phyloP scores from a whole-genome alignment of 2,797 vertebrate genomes.

The Falco cherrug region DNA sequence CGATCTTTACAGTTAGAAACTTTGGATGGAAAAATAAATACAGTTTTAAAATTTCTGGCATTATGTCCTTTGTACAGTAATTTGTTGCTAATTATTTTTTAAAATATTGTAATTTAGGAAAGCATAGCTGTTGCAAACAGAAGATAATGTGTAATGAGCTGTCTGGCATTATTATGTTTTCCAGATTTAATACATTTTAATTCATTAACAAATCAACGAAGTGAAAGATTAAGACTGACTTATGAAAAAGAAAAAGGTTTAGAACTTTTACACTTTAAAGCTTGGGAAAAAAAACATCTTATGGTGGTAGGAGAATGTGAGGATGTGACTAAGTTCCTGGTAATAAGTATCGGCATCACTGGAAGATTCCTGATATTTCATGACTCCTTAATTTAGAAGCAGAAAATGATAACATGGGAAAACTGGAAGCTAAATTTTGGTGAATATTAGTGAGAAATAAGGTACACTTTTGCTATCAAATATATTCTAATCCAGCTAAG shows the following conservation, averaged over 20 bases:
- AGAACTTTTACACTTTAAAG: background rate
- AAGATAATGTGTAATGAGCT: background rate
- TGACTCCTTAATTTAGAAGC: background rate
- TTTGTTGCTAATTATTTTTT: background rate
- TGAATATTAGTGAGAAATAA: background rate
- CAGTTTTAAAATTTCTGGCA: background rate
- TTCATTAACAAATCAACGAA: background rate
- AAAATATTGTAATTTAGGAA: background rate
- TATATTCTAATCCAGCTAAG: background rate
- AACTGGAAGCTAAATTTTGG: background rate
- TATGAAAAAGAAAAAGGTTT: background rate
- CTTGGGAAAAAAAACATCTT: background rate
- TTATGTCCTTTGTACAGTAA: background rate
- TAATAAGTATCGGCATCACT: background rate
- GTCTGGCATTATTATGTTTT: background rate
- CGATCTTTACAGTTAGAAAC: background rate
- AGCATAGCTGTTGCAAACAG: background rate
- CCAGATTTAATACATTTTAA: background rate
- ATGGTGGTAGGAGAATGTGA: background rate
- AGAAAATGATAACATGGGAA: background rate
- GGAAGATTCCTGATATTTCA: background rate
- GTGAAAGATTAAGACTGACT: background rate
- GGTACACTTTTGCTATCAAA: background rate
- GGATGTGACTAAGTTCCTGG: background rate
- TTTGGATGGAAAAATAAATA: background rate